Evolutionary conservation across 2,797 vertebrate species (phyloP), one percentile per base, ranked within the genome.

Genomic region (Gila robusta): DNA sequence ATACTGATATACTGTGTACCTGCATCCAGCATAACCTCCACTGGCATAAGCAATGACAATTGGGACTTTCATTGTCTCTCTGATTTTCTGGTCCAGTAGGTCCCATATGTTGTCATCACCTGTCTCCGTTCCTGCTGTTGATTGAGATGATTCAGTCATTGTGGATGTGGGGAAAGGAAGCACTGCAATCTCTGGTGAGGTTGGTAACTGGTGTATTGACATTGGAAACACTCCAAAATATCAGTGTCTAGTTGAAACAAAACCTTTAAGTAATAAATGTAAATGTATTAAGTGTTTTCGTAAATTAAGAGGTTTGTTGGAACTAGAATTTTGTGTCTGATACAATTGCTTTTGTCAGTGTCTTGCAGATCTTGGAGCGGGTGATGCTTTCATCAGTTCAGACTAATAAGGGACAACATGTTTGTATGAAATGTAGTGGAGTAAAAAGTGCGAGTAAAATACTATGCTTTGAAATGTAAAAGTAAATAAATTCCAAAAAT

Each of bases 101-200:
- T 64, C 39, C 56, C 37, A 44, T 28, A 64, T 62, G 56, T 79
- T 64, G n/a, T 64, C 77, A 28, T 62, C 76, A 59, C 32, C 54
- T 21, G 23, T 56, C 35, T 78, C 52, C 21, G 5, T 12, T 79
- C 76, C n/a, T 62, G 54, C 37, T 5, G 14, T 4, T 35, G 37
- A 41, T 44, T 41, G 37, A 41, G 56, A 62, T 41, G 54, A 62
- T 79, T 62, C 77, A 79, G 14, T 35, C 11, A 78, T 78, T 39
- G 67, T n/a, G 32, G 74, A 59, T 59, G 52, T 14, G 67, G 35
- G 0, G 32, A 59, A 59, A 78, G 6, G 21, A 54, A 35, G 19
- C 26, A 74, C 17, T 52, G 2, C 16, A 32, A 32, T 56, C 73
- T 23, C 49, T 56, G 21, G n/a, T n/a, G 0, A 37, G 3, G 32